Conservation (phyloP, 1,140 invertebrate species). For the Drosophila trapezifrons region DNA sequence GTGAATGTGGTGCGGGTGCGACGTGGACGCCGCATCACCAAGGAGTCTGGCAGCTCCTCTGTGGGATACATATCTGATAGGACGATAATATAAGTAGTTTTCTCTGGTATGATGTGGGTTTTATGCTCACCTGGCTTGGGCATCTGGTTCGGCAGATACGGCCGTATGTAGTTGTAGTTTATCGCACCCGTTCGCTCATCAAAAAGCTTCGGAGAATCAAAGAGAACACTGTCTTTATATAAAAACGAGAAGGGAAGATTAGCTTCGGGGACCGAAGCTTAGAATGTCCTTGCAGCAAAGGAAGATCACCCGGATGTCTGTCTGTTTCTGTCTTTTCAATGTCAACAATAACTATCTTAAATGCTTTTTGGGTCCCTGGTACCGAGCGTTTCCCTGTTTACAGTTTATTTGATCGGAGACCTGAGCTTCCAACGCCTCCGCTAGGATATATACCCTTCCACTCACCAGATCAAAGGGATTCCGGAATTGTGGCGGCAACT, state of each 20-base stretch:
- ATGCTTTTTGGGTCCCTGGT: background rate
- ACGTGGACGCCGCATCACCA: conserved; percentile 76
- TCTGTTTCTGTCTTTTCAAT: too few relatives aligned
- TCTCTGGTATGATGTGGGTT: too few relatives aligned
- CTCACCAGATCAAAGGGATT: conserved; percentile 80
- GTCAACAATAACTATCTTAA: too few relatives aligned
- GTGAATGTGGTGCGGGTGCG: conserved; percentile 91
- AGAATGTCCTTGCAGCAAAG: background rate
- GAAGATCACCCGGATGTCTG: too few relatives aligned
- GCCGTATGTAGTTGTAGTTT: conserved; percentile 79
- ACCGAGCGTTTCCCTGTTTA: conserved; percentile 1
- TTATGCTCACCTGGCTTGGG: conserved; percentile 67
- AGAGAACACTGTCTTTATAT: conserved; percentile 25
- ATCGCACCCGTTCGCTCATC: conserved; percentile 77
- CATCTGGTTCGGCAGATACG: conserved; percentile 75
- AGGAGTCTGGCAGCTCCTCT: conserved; percentile 74
- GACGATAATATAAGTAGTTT: background rate
- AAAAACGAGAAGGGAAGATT: conserved; percentile 4
- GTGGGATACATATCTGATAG: conserved; percentile 5
- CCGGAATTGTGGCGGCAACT: conserved; percentile 78
- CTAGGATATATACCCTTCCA: background rate
- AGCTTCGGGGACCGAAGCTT: background rate
- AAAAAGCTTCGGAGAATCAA: conserved; percentile 57
- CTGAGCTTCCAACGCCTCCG: background rate
- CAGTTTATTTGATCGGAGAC: background rate